Percentiles rank a stretch among this genome's conserved stretches.
Conservation (phyloP, 2,888 invertebrate genomes). For the Lypha dubia region DNA sequence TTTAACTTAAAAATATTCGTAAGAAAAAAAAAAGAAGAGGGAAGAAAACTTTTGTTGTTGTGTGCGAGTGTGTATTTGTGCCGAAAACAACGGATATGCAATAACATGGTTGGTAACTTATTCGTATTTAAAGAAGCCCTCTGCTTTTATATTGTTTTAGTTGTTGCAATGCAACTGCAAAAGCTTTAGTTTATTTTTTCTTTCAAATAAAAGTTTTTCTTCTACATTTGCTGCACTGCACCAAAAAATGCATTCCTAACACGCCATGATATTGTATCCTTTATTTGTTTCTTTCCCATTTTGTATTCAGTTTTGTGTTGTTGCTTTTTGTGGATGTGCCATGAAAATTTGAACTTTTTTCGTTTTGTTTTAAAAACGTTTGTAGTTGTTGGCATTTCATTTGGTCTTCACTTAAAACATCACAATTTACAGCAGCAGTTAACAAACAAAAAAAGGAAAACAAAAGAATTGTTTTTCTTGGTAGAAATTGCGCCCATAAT, state of each 20-base stretch:
- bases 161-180: slow-evolving; percentile 67
- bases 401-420: slow-evolving; percentile 62
- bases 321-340: slow-evolving; percentile 51
- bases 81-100: slow-evolving; percentile 67
- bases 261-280: slow-evolving; percentile 69
- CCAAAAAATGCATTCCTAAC: slow-evolving; percentile 73
- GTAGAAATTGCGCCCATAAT: slow-evolving; percentile 1
- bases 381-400: slow-evolving; percentile 34
- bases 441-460: slow-evolving; percentile 49
- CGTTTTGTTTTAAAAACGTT: slow-evolving; percentile 34
- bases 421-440: slow-evolving; percentile 73
- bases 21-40: slow-evolving; percentile 22
- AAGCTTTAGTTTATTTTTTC: slow-evolving; percentile 38
- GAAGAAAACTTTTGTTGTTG: slow-evolving; percentile 49
- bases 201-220: slow-evolving; percentile 52
- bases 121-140: slow-evolving; percentile 1
- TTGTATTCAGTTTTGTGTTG: slow-evolving; percentile 57
- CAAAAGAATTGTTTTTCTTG: slow-evolving; percentile 26
- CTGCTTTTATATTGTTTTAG: slow-evolving; percentile 5
- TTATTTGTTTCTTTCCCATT: slow-evolving; percentile 64
- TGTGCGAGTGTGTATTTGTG: no score
- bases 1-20: slow-evolving; percentile 23
- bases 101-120: slow-evolving; percentile 56
- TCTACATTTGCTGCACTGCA: slow-evolving; percentile 72
- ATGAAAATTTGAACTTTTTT: slow-evolving; percentile 55